Evolutionary conservation across 2,888 invertebrate genomes (phyloP).

Genomic region (Ochlodes sylvanus): DNA sequence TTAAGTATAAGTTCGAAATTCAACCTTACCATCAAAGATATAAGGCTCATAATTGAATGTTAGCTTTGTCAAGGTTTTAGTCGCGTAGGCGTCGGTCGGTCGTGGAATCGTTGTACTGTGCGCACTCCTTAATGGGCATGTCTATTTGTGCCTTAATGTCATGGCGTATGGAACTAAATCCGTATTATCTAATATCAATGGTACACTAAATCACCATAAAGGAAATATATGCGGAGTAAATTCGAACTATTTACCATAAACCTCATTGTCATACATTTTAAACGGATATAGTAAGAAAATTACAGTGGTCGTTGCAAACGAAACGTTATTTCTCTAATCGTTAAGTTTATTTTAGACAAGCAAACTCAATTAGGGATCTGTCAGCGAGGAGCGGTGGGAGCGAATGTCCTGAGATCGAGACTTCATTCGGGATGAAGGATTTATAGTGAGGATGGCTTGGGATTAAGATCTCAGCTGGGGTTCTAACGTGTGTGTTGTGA

Average conservation of each 20-base stretch:
- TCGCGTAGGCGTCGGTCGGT: no score
- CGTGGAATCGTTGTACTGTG: no score
- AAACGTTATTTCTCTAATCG: neutral
- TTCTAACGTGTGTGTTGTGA: conserved; percentile 34
- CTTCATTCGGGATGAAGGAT: conserved; percentile 44
- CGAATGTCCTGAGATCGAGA: conserved; percentile 37
- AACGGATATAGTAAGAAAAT: conserved; percentile 27
- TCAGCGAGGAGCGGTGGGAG: conserved; percentile 36
- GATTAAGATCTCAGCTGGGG: conserved; percentile 35
- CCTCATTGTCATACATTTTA: conserved; percentile 43
- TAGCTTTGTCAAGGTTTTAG: no score
- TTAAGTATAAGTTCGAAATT: no score
- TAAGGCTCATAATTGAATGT: no score
- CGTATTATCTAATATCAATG: no score
- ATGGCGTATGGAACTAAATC: no score
- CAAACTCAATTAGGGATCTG: conserved; percentile 30
- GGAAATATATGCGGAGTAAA: conserved; percentile 4
- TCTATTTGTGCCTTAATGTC: no score
- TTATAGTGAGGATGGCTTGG: conserved; percentile 39
- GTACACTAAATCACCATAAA: neutral
- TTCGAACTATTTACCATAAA: conserved; percentile 40
- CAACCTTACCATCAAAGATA: no score
- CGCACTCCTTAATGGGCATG: no score
- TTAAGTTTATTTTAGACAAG: conserved; percentile 7
- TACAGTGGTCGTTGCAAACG: neutral